These are phyloP conservation scores for Laticauda laticaudata DNA, from an alignment of 2,113 vertebrate species.

Conservation along the genomic window DNA sequence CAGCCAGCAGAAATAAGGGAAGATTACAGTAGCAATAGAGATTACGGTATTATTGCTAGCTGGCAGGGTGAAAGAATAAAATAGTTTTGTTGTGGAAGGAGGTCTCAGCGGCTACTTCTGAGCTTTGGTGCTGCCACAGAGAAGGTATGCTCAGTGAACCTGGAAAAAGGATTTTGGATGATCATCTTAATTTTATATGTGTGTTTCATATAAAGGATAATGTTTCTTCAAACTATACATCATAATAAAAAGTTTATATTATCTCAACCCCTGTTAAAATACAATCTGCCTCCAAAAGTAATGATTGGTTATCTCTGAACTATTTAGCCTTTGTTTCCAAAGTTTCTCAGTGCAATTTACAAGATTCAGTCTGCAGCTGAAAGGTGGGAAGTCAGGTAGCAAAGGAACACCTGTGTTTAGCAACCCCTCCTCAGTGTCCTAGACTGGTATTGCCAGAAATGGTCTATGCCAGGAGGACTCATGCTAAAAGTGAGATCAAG, in stretches of 20 bases:
- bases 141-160: neutral
- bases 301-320: too few species aligned
- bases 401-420: conserved; percentile 1
- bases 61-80: neutral
- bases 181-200: neutral
- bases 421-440: neutral
- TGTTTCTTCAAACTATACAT: neutral
- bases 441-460: neutral
- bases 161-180: too few species aligned
- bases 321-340: neutral
- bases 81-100: neutral
- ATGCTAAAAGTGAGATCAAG: neutral
- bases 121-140: neutral
- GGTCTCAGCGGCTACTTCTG: neutral
- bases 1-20: neutral
- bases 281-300: neutral
- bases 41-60: neutral
- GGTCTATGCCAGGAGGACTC: neutral
- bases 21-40: neutral
- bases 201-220: neutral
- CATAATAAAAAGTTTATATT: neutral
- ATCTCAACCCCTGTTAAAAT: neutral
- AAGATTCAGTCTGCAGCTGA: neutral
- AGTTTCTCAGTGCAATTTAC: neutral
- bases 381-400: conserved; percentile 23